Base-by-base conservation (phyloP, 2,113 vertebrate species). In the Cygnus atratus region DNA sequence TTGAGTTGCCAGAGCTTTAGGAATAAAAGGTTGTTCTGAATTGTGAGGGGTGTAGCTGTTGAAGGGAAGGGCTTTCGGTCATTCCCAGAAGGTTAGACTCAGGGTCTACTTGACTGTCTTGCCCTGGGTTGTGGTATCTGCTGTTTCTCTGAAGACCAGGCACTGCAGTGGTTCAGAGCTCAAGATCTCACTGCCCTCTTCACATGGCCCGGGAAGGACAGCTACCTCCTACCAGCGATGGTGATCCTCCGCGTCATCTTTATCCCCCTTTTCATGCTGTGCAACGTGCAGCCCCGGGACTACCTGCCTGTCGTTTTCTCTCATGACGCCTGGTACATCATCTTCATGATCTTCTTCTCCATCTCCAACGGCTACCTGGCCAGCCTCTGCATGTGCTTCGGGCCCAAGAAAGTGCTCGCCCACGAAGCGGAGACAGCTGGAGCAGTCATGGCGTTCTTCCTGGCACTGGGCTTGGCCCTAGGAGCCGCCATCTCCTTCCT, bases 351-450 rank as follows among this genome's bases (percentile, higher is more conserved):
- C 46, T 15, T 99, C 93, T 99, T 99, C 94, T 97, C 99, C 96
- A 97, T 99, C 97, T 99, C 99, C 98, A 99, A 99, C 0, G 99
- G 99, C 93, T 99, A 99, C 98, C 98, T 99, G 94, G 99, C 99
- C 98, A 99, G 99, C 87, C 99, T 99, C 84, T 99, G 99, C 98
- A 99, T 99, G 99, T 99, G 99, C 98, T 99, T 99, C 1, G 99
- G 99, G 84, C 99, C 99, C 95, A 99, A 99, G 98, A 98, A 98
- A 83, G 99, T 99, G 92, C 96, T 95, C 8, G 74, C 77, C 1
- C 96, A 98, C 0, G 99, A 99, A 93, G 98, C 98, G 0, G 99
- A 99, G 95, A 99, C 98, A 0, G 98, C 99, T 3, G 99, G 99
- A 67, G 92, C 98, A 15, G 76, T 99, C 96, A 99, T 99, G 99